A percentile compares a stretch with the other conserved stretches of the same genome.
phyloP scores from a whole-genome alignment of 2,888 invertebrate species.

The Idaea straminata region DNA sequence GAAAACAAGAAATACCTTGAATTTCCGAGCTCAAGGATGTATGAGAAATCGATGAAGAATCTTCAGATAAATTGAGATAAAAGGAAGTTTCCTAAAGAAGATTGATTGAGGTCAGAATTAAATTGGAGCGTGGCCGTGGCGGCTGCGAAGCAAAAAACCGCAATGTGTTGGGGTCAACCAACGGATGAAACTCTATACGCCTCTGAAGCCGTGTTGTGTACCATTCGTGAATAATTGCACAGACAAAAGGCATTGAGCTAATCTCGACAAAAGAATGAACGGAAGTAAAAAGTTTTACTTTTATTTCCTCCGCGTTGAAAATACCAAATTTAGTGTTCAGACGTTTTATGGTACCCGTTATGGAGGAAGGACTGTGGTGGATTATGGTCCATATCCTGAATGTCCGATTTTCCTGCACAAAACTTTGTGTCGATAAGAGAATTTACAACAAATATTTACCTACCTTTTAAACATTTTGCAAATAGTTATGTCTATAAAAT shows the following conservation, averaged over 20 bases:
- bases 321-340: neutral
- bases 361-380: neutral
- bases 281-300: neutral
- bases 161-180: constrained; percentile 43
- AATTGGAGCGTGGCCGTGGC: constrained; percentile 44
- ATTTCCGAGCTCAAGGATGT: constrained; percentile 34
- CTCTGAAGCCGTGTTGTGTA: constrained; percentile 45
- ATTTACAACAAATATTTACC: neutral
- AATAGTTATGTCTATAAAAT: neutral
- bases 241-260: constrained; percentile 12
- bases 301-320: neutral
- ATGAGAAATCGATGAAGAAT: constrained; percentile 38
- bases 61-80: constrained; percentile 30
- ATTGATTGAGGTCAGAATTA: constrained; percentile 34
- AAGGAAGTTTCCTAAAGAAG: constrained; percentile 36
- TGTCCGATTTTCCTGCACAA: neutral
- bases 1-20: constrained; percentile 23
- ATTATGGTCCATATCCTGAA: neutral
- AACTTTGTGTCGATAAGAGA: neutral
- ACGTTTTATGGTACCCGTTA: neutral
- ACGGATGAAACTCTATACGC: constrained; percentile 50
- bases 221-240: constrained; percentile 45
- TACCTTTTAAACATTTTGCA: neutral
- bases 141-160: constrained; percentile 47
- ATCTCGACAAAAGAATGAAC: neutral